These are phyloP conservation scores for Brachionus sp. DNA, from an alignment of 1,140 invertebrate species.

Conservation along the genomic window DNA sequence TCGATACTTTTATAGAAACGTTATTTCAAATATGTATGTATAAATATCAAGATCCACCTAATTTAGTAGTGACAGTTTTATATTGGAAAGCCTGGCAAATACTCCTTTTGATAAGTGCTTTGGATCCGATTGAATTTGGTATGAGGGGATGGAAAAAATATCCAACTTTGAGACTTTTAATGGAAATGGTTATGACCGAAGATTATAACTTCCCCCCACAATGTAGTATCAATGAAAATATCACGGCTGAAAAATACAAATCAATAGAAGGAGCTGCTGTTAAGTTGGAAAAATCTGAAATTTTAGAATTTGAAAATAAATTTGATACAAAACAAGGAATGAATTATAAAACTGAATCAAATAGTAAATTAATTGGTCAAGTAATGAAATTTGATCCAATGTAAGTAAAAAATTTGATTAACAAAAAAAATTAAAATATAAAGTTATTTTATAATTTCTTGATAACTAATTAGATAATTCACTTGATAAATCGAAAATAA, in stretches of 20 bases:
- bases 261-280: conserved; percentile 66
- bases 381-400: conserved; percentile 76
- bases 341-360: conserved; percentile 81
- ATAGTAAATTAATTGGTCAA: conserved; percentile 77
- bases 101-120: conserved; percentile 79
- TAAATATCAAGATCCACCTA: conserved; percentile 72
- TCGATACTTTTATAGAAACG: conserved; percentile 34
- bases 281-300: conserved; percentile 71
- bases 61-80: conserved; percentile 78
- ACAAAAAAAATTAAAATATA: not conserved
- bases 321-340: conserved; percentile 80
- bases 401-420: conserved; percentile 47
- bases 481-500: too few species aligned
- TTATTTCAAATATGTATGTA: conserved; percentile 47
- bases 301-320: conserved; percentile 87
- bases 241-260: conserved; percentile 64
- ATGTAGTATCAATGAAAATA: conserved; percentile 65
- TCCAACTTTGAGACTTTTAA: conserved; percentile 82
- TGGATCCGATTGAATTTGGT: conserved; percentile 84
- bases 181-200: conserved; percentile 96
- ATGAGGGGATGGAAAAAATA: conserved; percentile 80
- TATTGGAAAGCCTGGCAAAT: conserved; percentile 94
- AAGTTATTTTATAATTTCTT: not conserved
- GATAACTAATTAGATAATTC: too few species aligned
- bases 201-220: conserved; percentile 73